phyloP scores from a whole-genome alignment of 2,888 invertebrate genomes.

The Erebia ligea region DNA sequence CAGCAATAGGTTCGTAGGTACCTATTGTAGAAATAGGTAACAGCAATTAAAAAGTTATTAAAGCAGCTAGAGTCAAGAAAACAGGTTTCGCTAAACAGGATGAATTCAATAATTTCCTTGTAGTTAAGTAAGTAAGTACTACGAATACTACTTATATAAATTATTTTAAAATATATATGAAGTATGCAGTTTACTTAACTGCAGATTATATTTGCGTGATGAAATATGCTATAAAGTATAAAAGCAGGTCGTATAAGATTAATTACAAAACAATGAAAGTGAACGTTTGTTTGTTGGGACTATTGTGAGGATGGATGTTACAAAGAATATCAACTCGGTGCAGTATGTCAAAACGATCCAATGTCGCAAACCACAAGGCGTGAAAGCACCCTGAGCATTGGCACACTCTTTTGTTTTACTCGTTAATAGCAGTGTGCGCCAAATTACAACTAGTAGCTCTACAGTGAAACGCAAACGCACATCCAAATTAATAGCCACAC shows the following conservation, averaged over 20 bases:
- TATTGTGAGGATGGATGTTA: conserved; percentile 49
- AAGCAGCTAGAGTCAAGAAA: neutral
- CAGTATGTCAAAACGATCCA: conserved; percentile 67
- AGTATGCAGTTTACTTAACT: neutral
- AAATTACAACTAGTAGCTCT: conserved; percentile 72
- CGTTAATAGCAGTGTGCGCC: conserved; percentile 61
- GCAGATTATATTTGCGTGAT: conserved; percentile 19
- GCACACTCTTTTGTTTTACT: conserved; percentile 69
- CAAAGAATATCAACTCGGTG: conserved; percentile 45
- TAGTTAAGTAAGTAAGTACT: neutral
- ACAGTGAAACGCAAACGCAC: conserved; percentile 67
- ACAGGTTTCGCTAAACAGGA: neutral
- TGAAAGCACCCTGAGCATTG: conserved; percentile 68
- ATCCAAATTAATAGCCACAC: conserved; percentile 52
- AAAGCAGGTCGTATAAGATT: conserved; percentile 33
- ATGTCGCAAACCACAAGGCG: conserved; percentile 68
- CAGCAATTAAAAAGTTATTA: neutral
- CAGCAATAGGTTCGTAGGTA: neutral
- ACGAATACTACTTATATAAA: neutral
- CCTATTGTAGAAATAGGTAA: too few relatives aligned
- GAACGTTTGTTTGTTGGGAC: conserved; percentile 45
- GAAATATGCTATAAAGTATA: conserved; percentile 22
- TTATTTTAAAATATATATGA: too few relatives aligned
- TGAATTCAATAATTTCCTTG: neutral
- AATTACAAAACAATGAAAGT: conserved; percentile 43